Evolutionary conservation across 1,140 invertebrate genomes (phyloP), one percentile per base, ranked within the genome.

Genomic region (Mycetomoellerius zeteki): DNA sequence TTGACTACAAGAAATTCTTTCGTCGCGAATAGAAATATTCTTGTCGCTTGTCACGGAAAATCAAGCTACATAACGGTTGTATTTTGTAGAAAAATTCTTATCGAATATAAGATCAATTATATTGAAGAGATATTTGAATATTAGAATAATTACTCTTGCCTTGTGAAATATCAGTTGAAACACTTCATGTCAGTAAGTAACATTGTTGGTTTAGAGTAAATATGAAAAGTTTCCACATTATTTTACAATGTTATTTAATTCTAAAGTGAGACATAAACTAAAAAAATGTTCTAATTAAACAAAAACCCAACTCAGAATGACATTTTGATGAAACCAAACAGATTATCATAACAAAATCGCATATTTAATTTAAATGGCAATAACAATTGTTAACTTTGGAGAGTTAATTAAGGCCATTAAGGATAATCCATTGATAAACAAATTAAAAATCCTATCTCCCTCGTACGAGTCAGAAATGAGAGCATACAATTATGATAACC

Each of bases 1-100:
- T 81, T 81, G 52, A 47, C 16, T 81, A 65, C 30, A 69, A 69
- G 47, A 81, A 71, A 43, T 43, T 54, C 43, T 71, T 16, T n/a
- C 65, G 12, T 58, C 52, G 65, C 10, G 27, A 33, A 6, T 71
- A 81, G 64, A n/a, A 69, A 81, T 69, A 81, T 81, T 56, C 30
- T 27, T 67, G 16, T 37, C 30, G 24, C 33, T 27, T 67, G 10
- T 37, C 50, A 33, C 33, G 30, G 30, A 47, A 81, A 69, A 81
- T 81, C 77, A 37, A 80, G n/a, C 62, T 62, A 54, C 4, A 33
- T 10, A n/a, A 14, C 62, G 10, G 33, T 21, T 56, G 12, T 43
- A 43, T 71, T 71, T 56, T 6, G 12, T 21, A 47, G 19, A 27
- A 37, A 71, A 24, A 43, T 43, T 7, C 1, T 19, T 24, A 21